These are phyloP conservation scores for Actinopyga echinites DNA, from an alignment of 53 echinoderm and acorn worm species.

Conservation along the genomic window DNA sequence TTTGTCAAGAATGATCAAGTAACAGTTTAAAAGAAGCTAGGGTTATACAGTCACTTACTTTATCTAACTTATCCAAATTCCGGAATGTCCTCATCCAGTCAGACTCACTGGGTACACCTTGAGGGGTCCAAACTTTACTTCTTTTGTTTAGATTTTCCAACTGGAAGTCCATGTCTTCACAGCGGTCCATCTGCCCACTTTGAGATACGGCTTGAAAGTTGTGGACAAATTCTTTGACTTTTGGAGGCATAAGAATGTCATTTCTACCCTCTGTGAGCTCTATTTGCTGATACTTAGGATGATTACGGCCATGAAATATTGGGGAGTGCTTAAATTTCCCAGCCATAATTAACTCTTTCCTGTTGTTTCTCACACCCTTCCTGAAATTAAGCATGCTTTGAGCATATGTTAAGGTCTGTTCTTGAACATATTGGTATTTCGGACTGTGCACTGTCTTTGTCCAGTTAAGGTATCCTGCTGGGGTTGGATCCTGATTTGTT, in stretches of 20 bases:
- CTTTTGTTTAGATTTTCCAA: constrained; percentile 60
- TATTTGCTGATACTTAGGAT: constrained; percentile 54
- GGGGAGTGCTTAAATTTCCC: constrained; percentile 33
- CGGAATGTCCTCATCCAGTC: no score
- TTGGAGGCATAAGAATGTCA: background rate
- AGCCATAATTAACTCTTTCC: background rate
- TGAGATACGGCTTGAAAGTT: constrained; percentile 1
- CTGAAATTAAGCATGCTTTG: constrained; percentile 47
- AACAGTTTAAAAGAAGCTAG: no score
- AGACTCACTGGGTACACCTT: no score
- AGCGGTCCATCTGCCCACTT: constrained; percentile 5
- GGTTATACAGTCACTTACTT: no score
- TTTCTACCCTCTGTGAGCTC: constrained; percentile 1
- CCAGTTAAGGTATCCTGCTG: constrained; percentile 46
- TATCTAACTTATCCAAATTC: no score
- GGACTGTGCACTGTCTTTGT: background rate
- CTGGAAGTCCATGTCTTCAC: constrained; percentile 49
- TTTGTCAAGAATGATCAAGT: no score
- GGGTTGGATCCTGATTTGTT: background rate
- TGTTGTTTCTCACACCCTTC: constrained; percentile 42
- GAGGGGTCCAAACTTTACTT: no score
- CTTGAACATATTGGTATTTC: constrained; percentile 47
- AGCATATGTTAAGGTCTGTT: constrained; percentile 41
- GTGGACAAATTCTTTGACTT: background rate
- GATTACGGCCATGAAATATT: constrained; percentile 4